Evolutionary conservation across 2,888 invertebrate species (phyloP).

Genomic region (Drosophila incognita): DNA sequence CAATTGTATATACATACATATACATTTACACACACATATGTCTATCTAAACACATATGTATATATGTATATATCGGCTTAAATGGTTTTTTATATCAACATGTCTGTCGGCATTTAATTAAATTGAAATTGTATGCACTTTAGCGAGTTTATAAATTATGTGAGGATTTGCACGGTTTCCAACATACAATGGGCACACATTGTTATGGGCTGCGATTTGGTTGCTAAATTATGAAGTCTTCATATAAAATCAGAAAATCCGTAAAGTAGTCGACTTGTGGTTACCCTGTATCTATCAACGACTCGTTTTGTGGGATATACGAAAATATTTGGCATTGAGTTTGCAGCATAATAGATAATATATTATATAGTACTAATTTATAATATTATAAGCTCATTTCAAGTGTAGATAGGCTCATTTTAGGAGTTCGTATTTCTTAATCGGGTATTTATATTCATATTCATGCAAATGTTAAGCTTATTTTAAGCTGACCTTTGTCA

Average conservation of each 20-base stretch:
- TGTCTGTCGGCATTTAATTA: conserved; percentile 23
- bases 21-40: neutral
- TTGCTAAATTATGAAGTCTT: conserved; percentile 13
- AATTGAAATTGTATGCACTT: conserved; percentile 19
- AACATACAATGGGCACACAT: conserved; percentile 14
- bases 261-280: neutral
- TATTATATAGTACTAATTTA: neutral
- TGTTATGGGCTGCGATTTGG: conserved; percentile 18
- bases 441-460: neutral
- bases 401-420: neutral
- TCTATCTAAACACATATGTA: neutral
- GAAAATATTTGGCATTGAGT: neutral
- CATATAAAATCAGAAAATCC: neutral
- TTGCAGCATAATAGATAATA: neutral
- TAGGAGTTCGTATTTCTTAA: neutral
- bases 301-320: neutral
- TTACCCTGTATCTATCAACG: neutral
- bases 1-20: neutral
- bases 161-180: conserved; percentile 40
- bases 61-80: neutral
- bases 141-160: conserved; percentile 25
- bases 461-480: neutral
- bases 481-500: neutral
- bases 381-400: neutral
- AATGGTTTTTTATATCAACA: conserved; percentile 2